Percentiles rank a stretch among this genome's conserved stretches.
These are phyloP conservation scores for Tanytarsus gracilentus DNA, from an alignment of 2,888 invertebrate genomes.

Conservation along the genomic window DNA sequence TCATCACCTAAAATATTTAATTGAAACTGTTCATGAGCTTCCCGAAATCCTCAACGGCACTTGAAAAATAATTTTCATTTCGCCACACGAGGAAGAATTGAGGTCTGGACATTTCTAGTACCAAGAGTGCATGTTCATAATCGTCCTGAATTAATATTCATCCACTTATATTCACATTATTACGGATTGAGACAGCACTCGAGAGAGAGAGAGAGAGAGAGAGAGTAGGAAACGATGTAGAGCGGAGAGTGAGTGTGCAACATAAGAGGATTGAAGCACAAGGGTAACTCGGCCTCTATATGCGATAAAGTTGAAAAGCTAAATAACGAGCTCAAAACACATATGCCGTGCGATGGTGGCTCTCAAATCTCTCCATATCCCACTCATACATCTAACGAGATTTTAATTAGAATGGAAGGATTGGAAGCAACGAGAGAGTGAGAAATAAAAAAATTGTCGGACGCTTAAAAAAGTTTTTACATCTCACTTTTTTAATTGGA, in stretches of 20 bases:
- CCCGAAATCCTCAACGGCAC: too few relatives aligned
- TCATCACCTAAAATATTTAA: too few relatives aligned
- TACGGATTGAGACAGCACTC: not conserved
- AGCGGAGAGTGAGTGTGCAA: not conserved
- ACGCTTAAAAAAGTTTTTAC: slow-evolving; percentile 24
- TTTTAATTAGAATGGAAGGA: slow-evolving; percentile 22
- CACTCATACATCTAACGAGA: slow-evolving; percentile 14
- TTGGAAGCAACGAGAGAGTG: not conserved
- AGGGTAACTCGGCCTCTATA: too few relatives aligned
- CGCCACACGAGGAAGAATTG: too few relatives aligned
- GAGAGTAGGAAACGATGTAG: not conserved
- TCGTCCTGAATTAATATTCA: not conserved
- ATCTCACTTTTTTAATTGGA: slow-evolving; percentile 22
- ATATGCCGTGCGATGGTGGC: not conserved
- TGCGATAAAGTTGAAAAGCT: slow-evolving; percentile 11
- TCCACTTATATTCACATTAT: not conserved
- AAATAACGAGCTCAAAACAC: not conserved
- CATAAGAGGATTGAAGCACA: slow-evolving; percentile 8
- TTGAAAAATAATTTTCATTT: too few relatives aligned
- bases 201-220: not conserved
- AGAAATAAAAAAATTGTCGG: not conserved
- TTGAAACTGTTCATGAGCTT: too few relatives aligned
- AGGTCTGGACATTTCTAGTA: too few relatives aligned
- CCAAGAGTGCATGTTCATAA: slow-evolving; percentile 16
- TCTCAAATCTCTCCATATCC: not conserved